These are phyloP conservation scores for Carassius auratus DNA, from an alignment of 2,113 vertebrate genomes.

Conservation along the genomic window DNA sequence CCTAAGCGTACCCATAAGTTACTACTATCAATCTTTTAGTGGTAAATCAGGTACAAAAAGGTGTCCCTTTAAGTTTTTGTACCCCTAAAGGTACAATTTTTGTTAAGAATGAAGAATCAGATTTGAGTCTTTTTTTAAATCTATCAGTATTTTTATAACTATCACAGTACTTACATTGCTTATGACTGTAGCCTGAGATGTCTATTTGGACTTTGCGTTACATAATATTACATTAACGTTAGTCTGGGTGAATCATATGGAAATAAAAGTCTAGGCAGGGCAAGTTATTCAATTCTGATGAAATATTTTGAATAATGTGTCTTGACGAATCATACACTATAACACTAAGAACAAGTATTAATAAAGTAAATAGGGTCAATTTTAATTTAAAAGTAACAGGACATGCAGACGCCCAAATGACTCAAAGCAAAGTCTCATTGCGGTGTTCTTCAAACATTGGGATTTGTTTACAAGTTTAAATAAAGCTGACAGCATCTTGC, in stretches of 20 bases:
- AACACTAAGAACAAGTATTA: background rate
- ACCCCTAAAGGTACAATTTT: background rate
- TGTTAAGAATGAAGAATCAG: background rate
- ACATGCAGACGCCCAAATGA: background rate
- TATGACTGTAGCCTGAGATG: background rate
- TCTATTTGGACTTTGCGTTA: background rate
- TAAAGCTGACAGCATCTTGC: slow-evolving; percentile 9
- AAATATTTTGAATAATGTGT: background rate
- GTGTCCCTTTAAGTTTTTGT: background rate
- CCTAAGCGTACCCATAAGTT: background rate
- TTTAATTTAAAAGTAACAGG: background rate
- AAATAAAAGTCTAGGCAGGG: background rate
- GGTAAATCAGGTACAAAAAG: background rate
- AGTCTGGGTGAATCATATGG: background rate
- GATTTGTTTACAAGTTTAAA: slow-evolving; percentile 42
- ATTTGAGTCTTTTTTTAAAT: background rate
- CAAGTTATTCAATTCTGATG: background rate
- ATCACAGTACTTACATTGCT: background rate
- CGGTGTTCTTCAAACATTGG: slow-evolving; percentile 10
- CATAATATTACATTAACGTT: background rate
- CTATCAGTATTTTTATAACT: background rate
- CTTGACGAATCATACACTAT: background rate
- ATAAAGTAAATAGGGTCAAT: slow-evolving; percentile 6
- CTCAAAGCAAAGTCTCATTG: background rate
- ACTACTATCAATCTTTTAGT: background rate